Base-by-base conservation (phyloP, 1,140 invertebrate species). In the Drosophila nannoptera region DNA sequence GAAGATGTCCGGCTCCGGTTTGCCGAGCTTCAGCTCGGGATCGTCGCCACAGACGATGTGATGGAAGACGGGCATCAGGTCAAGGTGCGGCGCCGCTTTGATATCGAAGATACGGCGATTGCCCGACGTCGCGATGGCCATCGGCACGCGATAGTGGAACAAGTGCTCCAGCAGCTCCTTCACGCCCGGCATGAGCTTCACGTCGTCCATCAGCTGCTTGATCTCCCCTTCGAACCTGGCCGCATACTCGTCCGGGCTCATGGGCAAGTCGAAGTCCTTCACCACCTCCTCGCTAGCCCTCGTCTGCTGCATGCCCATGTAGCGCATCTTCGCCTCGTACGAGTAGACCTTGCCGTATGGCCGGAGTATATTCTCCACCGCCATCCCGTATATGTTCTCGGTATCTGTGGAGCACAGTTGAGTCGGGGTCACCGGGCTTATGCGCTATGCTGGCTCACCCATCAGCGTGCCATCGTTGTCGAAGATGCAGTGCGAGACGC, bases 1-100 rank as follows among this genome's bases (percentile, higher is more conserved):
- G 89, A 97, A 99, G 83, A 97, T 96, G 89, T 98, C 97, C 0
- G 98, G 97, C 66, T 93, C 92, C 7, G 98, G 98, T 91, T 99
- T 99, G 0, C 72, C 64, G 70, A 92, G 90, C 70, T 93, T 94
- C 0, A 99, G 94, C 69, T 97, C 95, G 4, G 94, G 92, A 91
- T 99, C 97, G 54, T 94, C 94, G 0, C 95, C 96, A 73, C 94
- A 92, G 0, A 98, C 96, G 77, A 93, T 92, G 82, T 97, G 97
- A 74, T 93, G 90, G 84, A 98, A 98, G 33, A 94, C 84, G 31
- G 90, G 88, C 77, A 97, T 93, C 3, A 97, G 77, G 5, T 95
- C 91, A 58, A 91, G 91, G 78, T 96, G 93, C 9, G 93, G 90
- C 5, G 90, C 90, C 0, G 94, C 94, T 90, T 99, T 99, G 0